phyloP scores from a whole-genome alignment of 2,888 invertebrate genomes.

The Empis stercorea region DNA sequence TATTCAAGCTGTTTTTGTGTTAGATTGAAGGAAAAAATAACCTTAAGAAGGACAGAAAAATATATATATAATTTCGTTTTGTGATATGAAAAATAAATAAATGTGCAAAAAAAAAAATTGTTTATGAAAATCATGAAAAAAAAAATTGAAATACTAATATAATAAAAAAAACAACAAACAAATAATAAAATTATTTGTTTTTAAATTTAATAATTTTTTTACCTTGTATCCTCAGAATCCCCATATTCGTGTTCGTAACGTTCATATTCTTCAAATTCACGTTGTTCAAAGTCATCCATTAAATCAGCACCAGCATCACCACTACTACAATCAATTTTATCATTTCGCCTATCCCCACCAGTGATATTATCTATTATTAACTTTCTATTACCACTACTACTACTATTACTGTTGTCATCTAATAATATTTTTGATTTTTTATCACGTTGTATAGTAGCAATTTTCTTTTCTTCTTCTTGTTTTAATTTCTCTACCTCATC shows the following conservation, averaged over 20 bases:
- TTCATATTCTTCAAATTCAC: constrained; percentile 17
- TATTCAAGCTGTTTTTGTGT: too few species aligned
- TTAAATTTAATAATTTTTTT: constrained; percentile 2
- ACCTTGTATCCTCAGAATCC: constrained; percentile 16
- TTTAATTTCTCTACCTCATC: constrained; percentile 89
- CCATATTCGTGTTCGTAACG: constrained; percentile 17
- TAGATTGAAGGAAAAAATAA: too few species aligned
- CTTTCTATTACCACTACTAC: neutral
- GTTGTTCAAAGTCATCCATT: constrained; percentile 19
- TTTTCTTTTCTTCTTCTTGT: constrained; percentile 85
- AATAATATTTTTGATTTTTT: constrained; percentile 35
- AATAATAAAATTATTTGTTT: neutral
- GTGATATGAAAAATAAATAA: neutral
- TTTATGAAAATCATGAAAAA: neutral
- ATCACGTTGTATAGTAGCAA: constrained; percentile 45
- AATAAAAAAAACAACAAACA: neutral
- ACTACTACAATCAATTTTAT: constrained; percentile 20
- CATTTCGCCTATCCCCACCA: constrained; percentile 19
- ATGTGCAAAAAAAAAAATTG: neutral
- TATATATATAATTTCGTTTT: too few species aligned
- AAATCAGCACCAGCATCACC: constrained; percentile 15
- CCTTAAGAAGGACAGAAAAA: too few species aligned
- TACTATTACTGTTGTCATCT: constrained; percentile 17
- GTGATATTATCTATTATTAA: constrained; percentile 20
- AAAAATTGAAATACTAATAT: neutral